Evolutionary conservation across 2,888 invertebrate genomes (phyloP), one percentile per base, ranked within the genome.

Genomic region (Spisula subtruncata): DNA sequence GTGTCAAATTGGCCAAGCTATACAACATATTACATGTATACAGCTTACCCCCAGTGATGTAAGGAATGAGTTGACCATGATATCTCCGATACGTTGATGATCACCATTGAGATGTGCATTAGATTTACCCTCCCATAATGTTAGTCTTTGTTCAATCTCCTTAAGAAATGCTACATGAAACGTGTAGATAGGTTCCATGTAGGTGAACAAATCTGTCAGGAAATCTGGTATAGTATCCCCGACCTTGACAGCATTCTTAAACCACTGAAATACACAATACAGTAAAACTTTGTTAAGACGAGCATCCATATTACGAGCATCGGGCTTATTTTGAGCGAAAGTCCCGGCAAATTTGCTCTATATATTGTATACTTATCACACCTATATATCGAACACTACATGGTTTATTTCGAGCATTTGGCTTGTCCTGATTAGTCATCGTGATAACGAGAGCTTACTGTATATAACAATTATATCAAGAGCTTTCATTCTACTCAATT

Each of bases 141-240:
- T 97, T 89, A 98, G 96, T 92, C 98, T 97, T 96, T 98, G 97
- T 97, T 99, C 98, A 95, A 98, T 97, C 97, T 98, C 98, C 96
- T 98, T 97, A 93, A 99, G 97, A 93, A 99, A 98, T 51, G 97
- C 97, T 84, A 98, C 98, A 95, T 99, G 99, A 94, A 98, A 98
- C 96, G 98, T 98, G 86, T 98, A 98, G 92, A 99, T 97, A 85
- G 98, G 98, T 90, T 98, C 97, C 89, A 98, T 97, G 88, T 93
- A 92, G 18, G 97, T 97, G 92, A 98, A 97, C 54, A 98, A 97
- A 48, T 97, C 97, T 16, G 97, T 95, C 89, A 97, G 97, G 93
- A 98, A 95, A 83, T 97, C 97, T n/a, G 97, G 97, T 95, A 97
- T 97, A 90, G 97, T 97, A 79, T 97, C 97, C 93, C 98, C 98